phyloP scores from a whole-genome alignment of 2,797 vertebrate genomes.

The Ceyx erithaca region DNA sequence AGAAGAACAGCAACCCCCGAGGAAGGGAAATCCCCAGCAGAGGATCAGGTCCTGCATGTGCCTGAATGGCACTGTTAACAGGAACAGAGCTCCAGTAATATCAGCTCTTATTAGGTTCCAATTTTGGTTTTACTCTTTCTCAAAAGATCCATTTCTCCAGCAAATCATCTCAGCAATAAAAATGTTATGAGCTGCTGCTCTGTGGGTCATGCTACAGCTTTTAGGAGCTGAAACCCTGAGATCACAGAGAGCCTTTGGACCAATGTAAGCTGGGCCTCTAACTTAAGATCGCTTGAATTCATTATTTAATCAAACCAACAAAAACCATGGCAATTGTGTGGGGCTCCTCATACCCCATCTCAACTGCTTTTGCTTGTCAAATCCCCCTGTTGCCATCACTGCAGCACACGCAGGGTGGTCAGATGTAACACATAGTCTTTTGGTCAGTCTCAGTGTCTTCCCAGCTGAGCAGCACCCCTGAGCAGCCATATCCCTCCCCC shows the following conservation, averaged over 20 bases:
- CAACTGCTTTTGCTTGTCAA: neutral
- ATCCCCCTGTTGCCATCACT: fast-evolving
- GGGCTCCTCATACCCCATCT: neutral
- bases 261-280: fast-evolving
- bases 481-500: neutral
- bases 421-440: neutral
- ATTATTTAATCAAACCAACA: neutral
- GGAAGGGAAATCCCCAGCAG: neutral
- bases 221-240: neutral
- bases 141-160: neutral
- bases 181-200: neutral
- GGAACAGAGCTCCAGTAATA: neutral
- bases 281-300: neutral
- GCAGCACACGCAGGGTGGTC: neutral
- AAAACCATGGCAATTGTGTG: fast-evolving
- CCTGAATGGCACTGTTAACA: neutral
- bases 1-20: neutral
- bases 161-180: neutral
- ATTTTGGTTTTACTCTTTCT: neutral
- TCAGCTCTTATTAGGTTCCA: neutral
- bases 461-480: neutral
- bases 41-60: fast-evolving
- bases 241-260: neutral
- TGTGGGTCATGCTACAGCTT: fast-evolving
- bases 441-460: fast-evolving